These are phyloP conservation scores for Dallia pectoralis DNA, from an alignment of 2,797 vertebrate genomes.

Conservation along the genomic window DNA sequence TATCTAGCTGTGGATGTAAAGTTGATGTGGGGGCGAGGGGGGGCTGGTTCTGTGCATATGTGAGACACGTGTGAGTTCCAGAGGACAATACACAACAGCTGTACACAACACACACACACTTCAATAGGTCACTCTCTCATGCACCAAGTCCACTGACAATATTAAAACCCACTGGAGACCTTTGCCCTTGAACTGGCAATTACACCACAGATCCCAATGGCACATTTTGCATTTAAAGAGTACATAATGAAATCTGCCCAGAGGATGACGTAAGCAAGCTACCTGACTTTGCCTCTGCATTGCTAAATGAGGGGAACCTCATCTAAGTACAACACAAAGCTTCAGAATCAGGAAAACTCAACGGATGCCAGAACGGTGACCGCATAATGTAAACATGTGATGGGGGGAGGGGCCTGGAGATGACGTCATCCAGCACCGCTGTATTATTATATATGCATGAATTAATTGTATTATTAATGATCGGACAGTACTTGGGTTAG, in stretches of 20 bases:
- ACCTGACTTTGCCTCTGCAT: conserved; percentile 13
- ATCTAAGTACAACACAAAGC: conserved; percentile 28
- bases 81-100: neutral
- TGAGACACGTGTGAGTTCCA: too few relatives aligned
- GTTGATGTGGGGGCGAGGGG: neutral
- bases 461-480: conserved; percentile 10
- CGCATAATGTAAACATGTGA: conserved; percentile 58
- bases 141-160: neutral
- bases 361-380: conserved; percentile 33
- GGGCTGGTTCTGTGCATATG: neutral
- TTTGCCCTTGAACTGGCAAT: conserved; percentile 14
- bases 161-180: conserved; percentile 2
- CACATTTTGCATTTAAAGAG: conserved; percentile 12
- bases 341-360: conserved; percentile 21
- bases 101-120: neutral
- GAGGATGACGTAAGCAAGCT: conserved; percentile 10
- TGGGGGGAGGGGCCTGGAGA: conserved; percentile 40
- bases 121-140: neutral
- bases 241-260: conserved; percentile 8
- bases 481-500: neutral
- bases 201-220: conserved; percentile 26
- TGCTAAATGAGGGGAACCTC: conserved; percentile 11
- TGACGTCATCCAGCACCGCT: conserved; percentile 64
- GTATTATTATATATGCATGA: conserved; percentile 37
- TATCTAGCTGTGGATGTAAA: neutral